phyloP scores from a whole-genome alignment of 2,113 vertebrate species.

The Oreamnos americanus region DNA sequence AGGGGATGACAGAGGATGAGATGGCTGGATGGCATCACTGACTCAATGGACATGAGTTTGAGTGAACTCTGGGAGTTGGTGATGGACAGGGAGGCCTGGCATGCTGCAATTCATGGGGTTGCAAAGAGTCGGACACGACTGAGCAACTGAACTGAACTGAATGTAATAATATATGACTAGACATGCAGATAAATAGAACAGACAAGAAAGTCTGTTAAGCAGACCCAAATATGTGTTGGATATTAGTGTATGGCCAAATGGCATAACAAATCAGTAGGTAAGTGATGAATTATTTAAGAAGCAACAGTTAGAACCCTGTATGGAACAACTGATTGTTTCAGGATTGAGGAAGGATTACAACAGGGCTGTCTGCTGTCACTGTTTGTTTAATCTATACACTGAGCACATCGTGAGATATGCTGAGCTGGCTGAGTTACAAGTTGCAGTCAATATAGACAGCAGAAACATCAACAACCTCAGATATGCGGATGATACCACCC shows the following conservation, averaged over 20 bases:
- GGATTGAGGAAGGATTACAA: neutral
- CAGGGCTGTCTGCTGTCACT: neutral
- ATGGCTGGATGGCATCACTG: no score
- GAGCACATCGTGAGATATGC: neutral
- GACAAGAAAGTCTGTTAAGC: neutral
- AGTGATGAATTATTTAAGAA: neutral
- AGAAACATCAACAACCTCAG: neutral
- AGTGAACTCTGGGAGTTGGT: no score
- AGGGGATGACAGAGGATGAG: no score
- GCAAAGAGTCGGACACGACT: accelerated
- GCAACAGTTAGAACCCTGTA: neutral
- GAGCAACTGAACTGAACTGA: neutral
- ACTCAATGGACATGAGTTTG: no score
- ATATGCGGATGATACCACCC: neutral
- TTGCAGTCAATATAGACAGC: neutral
- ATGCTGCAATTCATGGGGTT: accelerated
- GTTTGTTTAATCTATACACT: neutral
- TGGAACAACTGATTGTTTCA: neutral
- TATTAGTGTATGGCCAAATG: neutral
- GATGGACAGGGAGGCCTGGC: no score
- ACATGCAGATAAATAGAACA: neutral
- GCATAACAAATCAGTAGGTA: neutral
- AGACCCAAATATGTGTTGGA: neutral
- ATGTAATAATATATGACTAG: neutral
- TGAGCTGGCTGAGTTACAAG: neutral